phyloP scores from a whole-genome alignment of 2,888 invertebrate genomes.

The Amphipyra berbera region DNA sequence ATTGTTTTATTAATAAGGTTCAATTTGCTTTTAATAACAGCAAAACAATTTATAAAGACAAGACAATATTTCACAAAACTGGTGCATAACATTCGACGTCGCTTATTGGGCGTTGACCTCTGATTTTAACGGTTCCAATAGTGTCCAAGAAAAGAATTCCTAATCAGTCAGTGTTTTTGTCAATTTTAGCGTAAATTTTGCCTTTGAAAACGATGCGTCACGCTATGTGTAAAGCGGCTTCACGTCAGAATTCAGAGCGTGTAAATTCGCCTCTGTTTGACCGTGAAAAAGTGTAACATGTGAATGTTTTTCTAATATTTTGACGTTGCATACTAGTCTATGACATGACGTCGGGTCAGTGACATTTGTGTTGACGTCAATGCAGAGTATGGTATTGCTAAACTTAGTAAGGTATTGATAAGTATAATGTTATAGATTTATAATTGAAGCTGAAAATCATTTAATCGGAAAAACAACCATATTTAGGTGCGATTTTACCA shows the following conservation, averaged over 20 bases:
- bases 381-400: no score
- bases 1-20: conserved; percentile 7
- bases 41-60: conserved; percentile 44
- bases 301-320: conserved; percentile 53
- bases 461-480: no score
- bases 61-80: conserved; percentile 76
- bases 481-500: no score
- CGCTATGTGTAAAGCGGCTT: conserved; percentile 61
- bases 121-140: conserved; percentile 75
- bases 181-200: conserved; percentile 55
- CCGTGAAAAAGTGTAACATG: conserved; percentile 64
- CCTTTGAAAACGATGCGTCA: conserved; percentile 54
- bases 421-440: no score
- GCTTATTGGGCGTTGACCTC: conserved; percentile 77
- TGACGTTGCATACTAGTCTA: conserved; percentile 37
- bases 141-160: conserved; percentile 71
- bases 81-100: conserved; percentile 81
- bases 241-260: conserved; percentile 60
- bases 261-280: conserved; percentile 36
- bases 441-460: no score
- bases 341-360: conserved; percentile 30
- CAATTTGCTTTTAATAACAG: conserved; percentile 12
- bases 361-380: conserved; percentile 14
- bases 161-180: conserved; percentile 72
- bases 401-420: no score